Evolutionary conservation across 1,140 invertebrate species (phyloP).

Genomic region (Sarcophaga peregrina): DNA sequence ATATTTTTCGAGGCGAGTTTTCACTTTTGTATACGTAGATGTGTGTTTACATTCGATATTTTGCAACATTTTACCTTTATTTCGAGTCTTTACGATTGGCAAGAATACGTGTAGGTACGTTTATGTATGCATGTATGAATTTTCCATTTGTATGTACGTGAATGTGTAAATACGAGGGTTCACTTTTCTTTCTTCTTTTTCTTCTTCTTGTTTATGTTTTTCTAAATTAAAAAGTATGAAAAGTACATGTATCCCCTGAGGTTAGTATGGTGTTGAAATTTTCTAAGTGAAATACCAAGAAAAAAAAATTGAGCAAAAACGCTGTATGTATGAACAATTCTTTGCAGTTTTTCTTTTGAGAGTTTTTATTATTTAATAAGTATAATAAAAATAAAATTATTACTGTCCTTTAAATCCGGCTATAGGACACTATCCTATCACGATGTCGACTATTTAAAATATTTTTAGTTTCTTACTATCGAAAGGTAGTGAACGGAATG

Average conservation of each 20-base stretch:
- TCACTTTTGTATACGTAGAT: neutral
- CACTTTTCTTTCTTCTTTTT: neutral
- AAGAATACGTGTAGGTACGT: too few species aligned
- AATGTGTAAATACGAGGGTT: slow-evolving; percentile 16
- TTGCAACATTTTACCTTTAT: slow-evolving; percentile 37
- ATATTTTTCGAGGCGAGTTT: too few species aligned
- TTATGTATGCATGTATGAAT: slow-evolving; percentile 23
- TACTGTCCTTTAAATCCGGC: too few species aligned
- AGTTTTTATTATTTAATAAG: slow-evolving; percentile 23
- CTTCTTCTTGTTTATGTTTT: neutral
- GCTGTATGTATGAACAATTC: slow-evolving; percentile 21
- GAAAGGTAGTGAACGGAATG: too few species aligned
- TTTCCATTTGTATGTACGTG: neutral
- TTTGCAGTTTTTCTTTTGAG: neutral
- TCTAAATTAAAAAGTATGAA: slow-evolving; percentile 41
- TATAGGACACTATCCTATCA: too few species aligned
- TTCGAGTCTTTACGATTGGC: neutral
- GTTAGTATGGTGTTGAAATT: slow-evolving; percentile 41
- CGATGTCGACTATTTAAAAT: too few species aligned
- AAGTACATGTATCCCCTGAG: slow-evolving; percentile 38
- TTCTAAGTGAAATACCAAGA: slow-evolving; percentile 36
- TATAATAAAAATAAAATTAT: neutral
- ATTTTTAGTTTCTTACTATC: too few species aligned
- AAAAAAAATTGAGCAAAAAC: neutral
- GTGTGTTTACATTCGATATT: neutral